phyloP scores from a whole-genome alignment of 2,113 vertebrate genomes.

The Aythya baeri region DNA sequence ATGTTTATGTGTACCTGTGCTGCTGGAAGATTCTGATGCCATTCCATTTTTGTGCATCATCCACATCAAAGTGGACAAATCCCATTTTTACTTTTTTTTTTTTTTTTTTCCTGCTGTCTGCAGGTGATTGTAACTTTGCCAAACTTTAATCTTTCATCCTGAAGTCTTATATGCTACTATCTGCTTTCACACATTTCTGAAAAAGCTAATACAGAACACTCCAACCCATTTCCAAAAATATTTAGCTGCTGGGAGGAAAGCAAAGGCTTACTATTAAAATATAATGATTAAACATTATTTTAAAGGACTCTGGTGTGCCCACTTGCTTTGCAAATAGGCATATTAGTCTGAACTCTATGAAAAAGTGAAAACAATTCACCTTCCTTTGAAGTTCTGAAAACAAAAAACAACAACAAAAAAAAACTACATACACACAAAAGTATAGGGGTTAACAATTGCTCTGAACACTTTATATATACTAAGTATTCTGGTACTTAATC shows the following conservation, averaged over 20 bases:
- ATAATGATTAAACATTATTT: background rate
- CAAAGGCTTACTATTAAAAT: background rate
- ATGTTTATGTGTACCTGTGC: fast-evolving
- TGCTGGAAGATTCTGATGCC: background rate
- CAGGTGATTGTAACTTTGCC: background rate
- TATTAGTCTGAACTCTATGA: background rate
- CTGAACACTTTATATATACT: background rate
- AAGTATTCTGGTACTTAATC: background rate
- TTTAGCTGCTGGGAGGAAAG: background rate
- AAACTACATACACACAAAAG: background rate
- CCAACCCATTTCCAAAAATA: background rate
- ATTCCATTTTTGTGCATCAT: background rate
- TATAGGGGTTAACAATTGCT: background rate
- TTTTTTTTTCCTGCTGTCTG: fast-evolving
- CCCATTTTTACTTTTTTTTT: too few species aligned
- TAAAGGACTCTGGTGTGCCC: background rate
- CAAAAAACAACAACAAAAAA: background rate
- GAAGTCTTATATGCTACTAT: background rate
- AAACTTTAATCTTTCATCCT: background rate
- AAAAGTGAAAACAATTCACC: background rate
- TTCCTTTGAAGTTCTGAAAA: background rate
- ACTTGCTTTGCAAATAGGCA: background rate
- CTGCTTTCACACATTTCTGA: background rate
- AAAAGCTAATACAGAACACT: background rate
- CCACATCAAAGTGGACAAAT: fast-evolving